These are phyloP conservation scores for Pseudomyrmex cubaensis DNA, from an alignment of 1,140 invertebrate species.

Conservation along the genomic window DNA sequence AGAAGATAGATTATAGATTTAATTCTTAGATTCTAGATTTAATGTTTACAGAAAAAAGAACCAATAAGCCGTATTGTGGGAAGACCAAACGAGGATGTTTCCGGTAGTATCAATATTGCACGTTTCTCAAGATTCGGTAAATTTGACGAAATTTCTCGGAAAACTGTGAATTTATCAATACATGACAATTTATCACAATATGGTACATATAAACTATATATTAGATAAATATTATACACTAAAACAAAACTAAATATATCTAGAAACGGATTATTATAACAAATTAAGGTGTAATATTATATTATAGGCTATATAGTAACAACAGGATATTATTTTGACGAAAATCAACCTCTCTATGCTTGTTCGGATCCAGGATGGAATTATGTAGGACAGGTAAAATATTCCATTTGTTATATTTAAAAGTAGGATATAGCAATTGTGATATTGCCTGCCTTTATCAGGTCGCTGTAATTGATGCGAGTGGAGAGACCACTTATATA, in stretches of 20 bases:
- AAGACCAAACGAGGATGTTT: constrained; percentile 66
- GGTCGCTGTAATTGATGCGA: constrained; percentile 73
- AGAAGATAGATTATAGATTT: not conserved
- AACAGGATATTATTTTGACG: constrained; percentile 84
- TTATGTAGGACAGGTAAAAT: constrained; percentile 78
- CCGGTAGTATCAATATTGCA: constrained; percentile 63
- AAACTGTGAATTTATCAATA: constrained; percentile 31
- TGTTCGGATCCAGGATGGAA: constrained; percentile 86
- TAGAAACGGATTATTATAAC: not conserved
- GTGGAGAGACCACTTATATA: constrained; percentile 73
- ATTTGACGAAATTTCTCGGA: not conserved
- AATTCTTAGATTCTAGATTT: constrained; percentile 16
- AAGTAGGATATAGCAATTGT: not conserved
- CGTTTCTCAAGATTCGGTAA: constrained; percentile 6
- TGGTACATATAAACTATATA: too few species aligned
- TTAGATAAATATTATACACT: too few species aligned
- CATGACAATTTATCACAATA: constrained; percentile 57
- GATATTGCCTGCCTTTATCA: constrained; percentile 8
- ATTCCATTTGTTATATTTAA: not conserved
- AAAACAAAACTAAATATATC: not conserved
- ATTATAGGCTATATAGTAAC: constrained; percentile 87
- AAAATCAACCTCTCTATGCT: constrained; percentile 82
- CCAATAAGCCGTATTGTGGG: constrained; percentile 62
- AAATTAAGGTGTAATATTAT: constrained; percentile 28
- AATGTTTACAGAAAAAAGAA: not conserved